A percentile compares a stretch with the other conserved stretches of the same genome.
Conservation (phyloP, 2,888 invertebrate genomes). For the Cephus runcator region DNA sequence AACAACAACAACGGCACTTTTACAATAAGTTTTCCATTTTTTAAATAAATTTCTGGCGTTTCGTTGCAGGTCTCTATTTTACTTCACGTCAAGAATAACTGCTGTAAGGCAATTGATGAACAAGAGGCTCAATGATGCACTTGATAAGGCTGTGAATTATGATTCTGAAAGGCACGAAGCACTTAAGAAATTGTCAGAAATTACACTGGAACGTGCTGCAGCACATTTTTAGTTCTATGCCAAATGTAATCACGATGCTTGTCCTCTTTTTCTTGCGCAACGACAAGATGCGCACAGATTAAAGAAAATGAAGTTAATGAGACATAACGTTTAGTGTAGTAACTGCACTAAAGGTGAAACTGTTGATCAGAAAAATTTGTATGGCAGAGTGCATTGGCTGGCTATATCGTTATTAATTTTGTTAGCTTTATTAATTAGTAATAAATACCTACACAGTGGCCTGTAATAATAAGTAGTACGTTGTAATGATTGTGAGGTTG, state of each 20-base stretch:
- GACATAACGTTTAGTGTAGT: not conserved
- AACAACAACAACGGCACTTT: not conserved
- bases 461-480: not conserved
- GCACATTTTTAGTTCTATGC: not conserved
- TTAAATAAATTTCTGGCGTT: not conserved
- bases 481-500: not conserved
- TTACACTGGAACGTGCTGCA: not conserved
- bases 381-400: no score
- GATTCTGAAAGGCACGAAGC: constrained; percentile 27
- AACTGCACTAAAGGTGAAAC: not conserved
- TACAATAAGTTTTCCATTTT: not conserved
- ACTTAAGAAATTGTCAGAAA: not conserved
- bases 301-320: not conserved
- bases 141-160: constrained; percentile 35
- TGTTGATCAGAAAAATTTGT: not conserved
- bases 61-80: constrained; percentile 36
- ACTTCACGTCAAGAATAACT: constrained; percentile 26
- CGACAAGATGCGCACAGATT: not conserved
- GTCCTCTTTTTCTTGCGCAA: not conserved
- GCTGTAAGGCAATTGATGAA: constrained; percentile 30
- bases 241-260: not conserved
- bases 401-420: not conserved
- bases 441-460: not conserved
- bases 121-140: constrained; percentile 13
- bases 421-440: not conserved